These are phyloP conservation scores for Pituophis catenifer DNA, from an alignment of 2,113 vertebrate genomes.

Conservation along the genomic window DNA sequence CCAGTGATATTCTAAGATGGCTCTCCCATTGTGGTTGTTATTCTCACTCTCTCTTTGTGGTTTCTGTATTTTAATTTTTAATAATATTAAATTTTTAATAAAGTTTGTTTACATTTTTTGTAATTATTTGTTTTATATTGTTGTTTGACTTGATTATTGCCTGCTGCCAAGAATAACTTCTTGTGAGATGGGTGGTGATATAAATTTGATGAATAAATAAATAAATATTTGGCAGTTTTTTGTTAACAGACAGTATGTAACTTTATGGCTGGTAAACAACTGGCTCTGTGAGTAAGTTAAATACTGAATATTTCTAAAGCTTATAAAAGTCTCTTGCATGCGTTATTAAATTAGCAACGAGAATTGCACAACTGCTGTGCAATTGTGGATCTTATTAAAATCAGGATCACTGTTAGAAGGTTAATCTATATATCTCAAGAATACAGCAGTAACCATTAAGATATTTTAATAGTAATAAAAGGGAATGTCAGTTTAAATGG, in stretches of 20 bases:
- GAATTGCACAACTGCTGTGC: conserved; percentile 31
- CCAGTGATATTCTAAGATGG: background rate
- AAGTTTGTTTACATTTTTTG: background rate
- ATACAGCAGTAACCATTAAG: conserved; percentile 49
- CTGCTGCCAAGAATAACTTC: background rate
- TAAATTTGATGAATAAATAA: background rate
- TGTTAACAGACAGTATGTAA: background rate
- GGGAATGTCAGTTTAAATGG: conserved; percentile 19
- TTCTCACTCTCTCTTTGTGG: background rate
- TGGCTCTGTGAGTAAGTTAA: conserved; percentile 27
- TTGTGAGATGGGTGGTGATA: background rate
- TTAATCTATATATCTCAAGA: conserved; percentile 49
- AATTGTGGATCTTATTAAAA: conserved; percentile 53
- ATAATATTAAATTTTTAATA: background rate
- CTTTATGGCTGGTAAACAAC: conserved; percentile 25
- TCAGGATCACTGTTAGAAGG: conserved; percentile 50
- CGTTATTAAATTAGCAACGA: conserved; percentile 58
- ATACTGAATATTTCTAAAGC: conserved; percentile 36
- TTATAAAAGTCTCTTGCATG: conserved; percentile 42
- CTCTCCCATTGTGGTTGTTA: background rate
- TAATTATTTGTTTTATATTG: background rate
- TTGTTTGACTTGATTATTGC: background rate
- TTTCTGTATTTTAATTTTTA: background rate
- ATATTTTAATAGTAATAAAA: conserved; percentile 63
- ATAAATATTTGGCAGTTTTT: background rate